Evolutionary conservation across 1,140 invertebrate species (phyloP), one percentile per base, ranked within the genome.

Genomic region (Zophobas morio): DNA sequence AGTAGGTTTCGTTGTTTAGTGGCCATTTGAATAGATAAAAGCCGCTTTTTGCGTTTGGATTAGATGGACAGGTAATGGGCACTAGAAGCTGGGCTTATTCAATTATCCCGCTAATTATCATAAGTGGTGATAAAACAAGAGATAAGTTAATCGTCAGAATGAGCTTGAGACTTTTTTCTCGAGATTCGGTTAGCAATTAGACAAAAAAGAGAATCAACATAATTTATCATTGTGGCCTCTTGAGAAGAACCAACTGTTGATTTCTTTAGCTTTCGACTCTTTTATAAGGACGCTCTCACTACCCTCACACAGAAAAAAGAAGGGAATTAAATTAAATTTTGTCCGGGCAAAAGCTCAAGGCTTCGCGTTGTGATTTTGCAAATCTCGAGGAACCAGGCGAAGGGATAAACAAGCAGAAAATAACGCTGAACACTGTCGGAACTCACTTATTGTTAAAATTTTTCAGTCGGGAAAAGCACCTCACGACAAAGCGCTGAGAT

Each of bases 21-120:
- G 39, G 39, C n/a, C 60, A 66, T 66, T 66, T 42, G 5, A 66
- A 66, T 66, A 42, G 60, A 66, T 66, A 66, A 66, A 66, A 66
- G 60, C 37, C n/a, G 1, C 6, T 66, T 66, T 66, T 66, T 42
- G 54, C 34, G 32, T 57, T 34, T 66, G 39, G 37, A 40, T 66
- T 66, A 63, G 37, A 66, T n/a, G n/a, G 4, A 66, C 8, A 66
- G n/a, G 6, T 40, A 66, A 66, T 20, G 8, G 37, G 8, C 37
- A n/a, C 60, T 63, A 63, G 57, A 63, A 4, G 57, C 57, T 2
- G 35, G 40, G 39, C 33, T 66, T 66, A 66, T 39, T 36, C 60
- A 66, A 66, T 66, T 66, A 66, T 42, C n/a, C 60, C 40, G 20
- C 60, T 66, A 66, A 66, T 66, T 66, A 66, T 66, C 60, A 66